phyloP scores from a whole-genome alignment of 2,113 vertebrate species.

The Mesembrinibis cayennensis region DNA sequence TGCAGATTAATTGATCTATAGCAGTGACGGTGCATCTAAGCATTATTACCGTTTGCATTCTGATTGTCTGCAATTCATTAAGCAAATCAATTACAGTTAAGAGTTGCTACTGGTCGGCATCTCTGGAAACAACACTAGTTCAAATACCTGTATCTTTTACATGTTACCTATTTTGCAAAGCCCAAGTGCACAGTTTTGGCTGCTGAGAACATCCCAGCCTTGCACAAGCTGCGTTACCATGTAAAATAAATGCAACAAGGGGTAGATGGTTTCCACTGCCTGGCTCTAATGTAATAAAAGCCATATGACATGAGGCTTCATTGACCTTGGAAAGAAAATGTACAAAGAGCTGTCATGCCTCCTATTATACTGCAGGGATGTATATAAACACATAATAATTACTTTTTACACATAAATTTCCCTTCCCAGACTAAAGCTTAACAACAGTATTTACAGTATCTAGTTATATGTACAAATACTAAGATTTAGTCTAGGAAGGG shows the following conservation, averaged over 20 bases:
- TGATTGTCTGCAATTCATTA: neutral
- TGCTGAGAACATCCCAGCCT: neutral
- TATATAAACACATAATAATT: neutral
- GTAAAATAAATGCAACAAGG: neutral
- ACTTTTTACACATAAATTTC: neutral
- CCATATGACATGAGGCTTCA: neutral
- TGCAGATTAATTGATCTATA: neutral
- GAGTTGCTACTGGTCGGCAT: neutral
- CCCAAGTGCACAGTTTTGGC: neutral
- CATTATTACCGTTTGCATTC: neutral
- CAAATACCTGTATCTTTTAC: neutral
- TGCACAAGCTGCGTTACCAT: neutral
- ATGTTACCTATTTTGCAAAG: neutral
- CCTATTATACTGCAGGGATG: neutral
- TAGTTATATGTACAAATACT: neutral
- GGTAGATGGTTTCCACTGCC: neutral
- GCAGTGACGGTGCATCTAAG: neutral
- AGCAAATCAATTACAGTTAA: neutral
- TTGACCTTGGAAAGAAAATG: neutral
- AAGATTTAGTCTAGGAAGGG: neutral
- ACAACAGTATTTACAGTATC: neutral
- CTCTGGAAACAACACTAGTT: neutral
- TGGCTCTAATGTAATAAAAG: neutral
- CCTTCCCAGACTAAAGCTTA: neutral
- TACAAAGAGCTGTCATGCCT: neutral